Conservation (phyloP, 2,113 vertebrate species). For the Pampusana beccarii region DNA sequence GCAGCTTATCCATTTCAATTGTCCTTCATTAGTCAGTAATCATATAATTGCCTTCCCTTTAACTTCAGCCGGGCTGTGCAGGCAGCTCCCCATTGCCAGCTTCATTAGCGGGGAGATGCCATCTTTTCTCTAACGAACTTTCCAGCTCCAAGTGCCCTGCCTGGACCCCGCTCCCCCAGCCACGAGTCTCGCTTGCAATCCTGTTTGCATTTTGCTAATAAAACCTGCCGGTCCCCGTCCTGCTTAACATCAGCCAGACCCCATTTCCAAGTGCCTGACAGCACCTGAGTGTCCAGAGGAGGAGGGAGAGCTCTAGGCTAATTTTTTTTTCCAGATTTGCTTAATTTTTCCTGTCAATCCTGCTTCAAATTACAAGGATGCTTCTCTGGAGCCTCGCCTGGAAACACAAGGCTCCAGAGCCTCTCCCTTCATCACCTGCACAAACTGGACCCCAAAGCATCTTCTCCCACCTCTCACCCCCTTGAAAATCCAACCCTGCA, state of each 20-base stretch:
- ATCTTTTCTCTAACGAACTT: not conserved
- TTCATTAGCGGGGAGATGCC: not conserved
- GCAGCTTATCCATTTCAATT: not conserved
- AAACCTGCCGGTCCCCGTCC: not conserved
- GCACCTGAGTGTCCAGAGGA: not conserved
- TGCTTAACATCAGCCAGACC: not conserved
- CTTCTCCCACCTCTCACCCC: not conserved
- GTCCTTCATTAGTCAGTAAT: constrained; percentile 33
- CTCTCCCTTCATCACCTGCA: not conserved
- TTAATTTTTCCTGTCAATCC: not conserved
- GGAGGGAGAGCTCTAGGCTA: accelerated
- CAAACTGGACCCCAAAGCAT: not conserved
- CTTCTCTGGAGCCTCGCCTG: not conserved
- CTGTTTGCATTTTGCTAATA: not conserved
- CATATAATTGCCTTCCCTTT: not conserved
- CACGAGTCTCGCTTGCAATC: not conserved
- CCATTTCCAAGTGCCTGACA: not conserved
- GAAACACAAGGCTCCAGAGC: not conserved
- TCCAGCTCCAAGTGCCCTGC: not conserved
- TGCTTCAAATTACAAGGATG: not conserved
- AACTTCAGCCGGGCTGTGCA: not conserved
- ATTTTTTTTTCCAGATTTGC: not conserved
- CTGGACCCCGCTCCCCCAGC: not conserved
- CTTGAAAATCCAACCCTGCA: not conserved
- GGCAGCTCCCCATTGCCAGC: not conserved